Evolutionary conservation across 2,797 vertebrate genomes (phyloP), one percentile per base, ranked within the genome.

Genomic region (Agapornis canus): DNA sequence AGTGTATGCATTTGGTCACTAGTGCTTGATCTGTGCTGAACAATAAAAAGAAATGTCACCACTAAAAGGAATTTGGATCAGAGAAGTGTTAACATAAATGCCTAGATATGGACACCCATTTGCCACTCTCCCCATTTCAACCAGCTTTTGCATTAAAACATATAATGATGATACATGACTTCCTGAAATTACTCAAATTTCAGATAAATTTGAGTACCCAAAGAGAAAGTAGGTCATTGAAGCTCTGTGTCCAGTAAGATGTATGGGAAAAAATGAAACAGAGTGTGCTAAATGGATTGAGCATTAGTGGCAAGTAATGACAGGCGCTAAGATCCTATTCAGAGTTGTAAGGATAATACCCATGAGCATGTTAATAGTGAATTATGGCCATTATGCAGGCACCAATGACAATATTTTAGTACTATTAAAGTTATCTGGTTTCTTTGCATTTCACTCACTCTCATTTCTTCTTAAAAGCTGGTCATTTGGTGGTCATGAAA

Each of bases 101-200:
- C 29, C 73, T 81, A 75, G 78, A 89, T 83, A 80, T 56, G 49
- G 82, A 56, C 57, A 76, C 32, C 31, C 43, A 70, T 91, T 92
- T 85, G 43, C 43, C 15, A n/a, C 61, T 86, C 56, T 35, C 57
- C 85, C 81, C 72, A 82, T 92, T 96, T 91, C 80, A 54, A 91
- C 48, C 84, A 85, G n/a, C 45, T 92, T 84, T 96, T 94, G 61
- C 90, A 86, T 93, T 95, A 94, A 95, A 94, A 78, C n/a, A 82
- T 92, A 11, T 37, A 90, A 95, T 80, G 52, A 91, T 94, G 92
- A 94, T 86, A 75, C 11, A 65, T 35, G 45, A 63, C 82, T 94
- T 97, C 71, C 61, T 95, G 89, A 93, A 86, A 93, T 95, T 94
- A 82, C 66, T 56, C 54, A 56, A 32, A 56, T 32, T 56, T 56